These are phyloP conservation scores for Oscheius sp. DNA, from an alignment of 2,888 invertebrate genomes.

Conservation along the genomic window DNA sequence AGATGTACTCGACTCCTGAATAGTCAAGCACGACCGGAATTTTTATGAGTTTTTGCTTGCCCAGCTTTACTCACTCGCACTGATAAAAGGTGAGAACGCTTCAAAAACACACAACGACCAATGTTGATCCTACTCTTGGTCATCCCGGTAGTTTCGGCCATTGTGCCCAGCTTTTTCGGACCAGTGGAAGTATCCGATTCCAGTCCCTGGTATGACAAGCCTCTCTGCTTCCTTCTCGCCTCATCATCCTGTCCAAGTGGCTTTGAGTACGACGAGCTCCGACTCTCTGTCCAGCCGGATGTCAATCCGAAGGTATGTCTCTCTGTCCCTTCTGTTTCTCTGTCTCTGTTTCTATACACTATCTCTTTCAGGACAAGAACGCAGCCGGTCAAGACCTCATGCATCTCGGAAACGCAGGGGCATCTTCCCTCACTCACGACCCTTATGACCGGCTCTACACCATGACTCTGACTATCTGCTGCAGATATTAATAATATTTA, in stretches of 20 bases:
- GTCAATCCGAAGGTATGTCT: slow-evolving; percentile 44
- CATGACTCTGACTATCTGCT: slow-evolving; percentile 32
- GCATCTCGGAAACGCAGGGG: slow-evolving; percentile 43
- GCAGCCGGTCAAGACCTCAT: slow-evolving; percentile 43
- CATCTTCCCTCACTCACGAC: slow-evolving; percentile 41
- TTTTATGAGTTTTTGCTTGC: slow-evolving; percentile 19
- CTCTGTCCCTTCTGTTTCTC: not conserved
- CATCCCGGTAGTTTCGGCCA: no score
- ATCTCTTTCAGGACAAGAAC: slow-evolving; percentile 45
- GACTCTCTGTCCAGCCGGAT: slow-evolving; percentile 49
- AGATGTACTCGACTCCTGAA: not conserved
- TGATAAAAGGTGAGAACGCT: not conserved
- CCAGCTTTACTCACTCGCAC: slow-evolving; percentile 9
- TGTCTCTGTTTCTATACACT: not conserved
- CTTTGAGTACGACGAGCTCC: slow-evolving; percentile 42
- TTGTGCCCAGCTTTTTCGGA: no score
- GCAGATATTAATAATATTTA: slow-evolving; percentile 21
- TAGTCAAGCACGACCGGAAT: slow-evolving; percentile 1
- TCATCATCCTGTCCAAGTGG: slow-evolving; percentile 47
- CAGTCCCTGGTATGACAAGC: slow-evolving; percentile 2
- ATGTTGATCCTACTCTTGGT: no score
- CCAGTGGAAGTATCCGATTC: not conserved
- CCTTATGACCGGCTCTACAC: slow-evolving; percentile 47
- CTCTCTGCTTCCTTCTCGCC: slow-evolving; percentile 49
- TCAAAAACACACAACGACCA: no score